A percentile compares a stretch with the other conserved stretches of the same genome.
Conservation (phyloP, 35 echinoderm and acorn worm genomes). For the Hemicentrotus pulcherrimus region DNA sequence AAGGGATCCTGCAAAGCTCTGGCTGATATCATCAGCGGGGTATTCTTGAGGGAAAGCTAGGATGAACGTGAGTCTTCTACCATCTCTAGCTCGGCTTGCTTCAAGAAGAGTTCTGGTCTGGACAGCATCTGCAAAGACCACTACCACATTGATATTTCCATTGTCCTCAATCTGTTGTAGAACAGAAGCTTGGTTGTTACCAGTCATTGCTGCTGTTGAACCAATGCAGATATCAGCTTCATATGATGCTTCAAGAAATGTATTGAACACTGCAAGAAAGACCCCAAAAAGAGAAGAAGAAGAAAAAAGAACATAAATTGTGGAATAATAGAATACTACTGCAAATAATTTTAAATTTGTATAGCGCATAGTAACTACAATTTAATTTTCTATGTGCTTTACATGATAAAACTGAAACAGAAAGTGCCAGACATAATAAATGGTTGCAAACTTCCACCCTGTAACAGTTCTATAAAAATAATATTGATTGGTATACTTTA, state of each 20-base stretch:
- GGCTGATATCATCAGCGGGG: neutral
- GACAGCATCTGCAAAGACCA: slow-evolving; percentile 29
- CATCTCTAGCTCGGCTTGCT: neutral
- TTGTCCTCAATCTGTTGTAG: neutral
- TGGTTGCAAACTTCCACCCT: too few species aligned
- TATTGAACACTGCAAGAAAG: slow-evolving; percentile 18
- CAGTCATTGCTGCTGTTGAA: neutral
- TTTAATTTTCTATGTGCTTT: too few species aligned
- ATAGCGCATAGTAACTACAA: too few species aligned
- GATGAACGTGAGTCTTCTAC: slow-evolving; percentile 38
- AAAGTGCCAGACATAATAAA: too few species aligned
- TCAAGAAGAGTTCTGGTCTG: slow-evolving; percentile 25
- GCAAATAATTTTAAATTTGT: too few species aligned
- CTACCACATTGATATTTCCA: neutral
- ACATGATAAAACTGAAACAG: too few species aligned
- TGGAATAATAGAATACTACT: too few species aligned
- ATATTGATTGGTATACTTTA: too few species aligned
- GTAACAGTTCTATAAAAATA: too few species aligned
- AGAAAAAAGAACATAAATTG: neutral
- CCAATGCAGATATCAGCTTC: slow-evolving; percentile 34
- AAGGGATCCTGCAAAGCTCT: slow-evolving; percentile 25
- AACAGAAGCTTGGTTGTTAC: neutral
- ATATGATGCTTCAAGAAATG: slow-evolving; percentile 15
- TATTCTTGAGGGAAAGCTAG: slow-evolving; percentile 36
- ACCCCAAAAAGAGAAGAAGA: too few species aligned